phyloP scores from a whole-genome alignment of 2,113 vertebrate genomes.

The Azemiops feae region DNA sequence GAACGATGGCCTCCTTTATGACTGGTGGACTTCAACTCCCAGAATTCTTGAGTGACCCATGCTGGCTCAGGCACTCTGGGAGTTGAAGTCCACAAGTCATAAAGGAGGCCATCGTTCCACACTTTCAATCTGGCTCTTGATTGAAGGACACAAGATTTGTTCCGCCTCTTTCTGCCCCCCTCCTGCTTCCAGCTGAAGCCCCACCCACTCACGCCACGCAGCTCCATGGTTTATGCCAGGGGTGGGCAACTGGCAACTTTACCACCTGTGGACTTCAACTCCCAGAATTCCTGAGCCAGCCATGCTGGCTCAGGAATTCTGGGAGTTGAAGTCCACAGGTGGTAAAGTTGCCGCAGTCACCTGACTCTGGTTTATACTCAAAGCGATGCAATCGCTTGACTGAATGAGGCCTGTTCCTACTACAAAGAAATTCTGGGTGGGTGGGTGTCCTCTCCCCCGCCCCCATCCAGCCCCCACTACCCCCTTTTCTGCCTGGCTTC shows the following conservation, averaged over 20 bases:
- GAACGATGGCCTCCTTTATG: no score
- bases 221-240: background rate
- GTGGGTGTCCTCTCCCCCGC: no score
- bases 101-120: no score
- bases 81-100: no score
- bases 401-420: background rate
- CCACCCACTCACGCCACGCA: background rate
- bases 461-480: background rate
- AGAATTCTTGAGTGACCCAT: no score
- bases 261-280: no score
- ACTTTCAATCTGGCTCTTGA: background rate
- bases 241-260: background rate
- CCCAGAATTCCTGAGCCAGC: no score
- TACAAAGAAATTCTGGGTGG: background rate
- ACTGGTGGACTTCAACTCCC: no score
- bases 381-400: background rate
- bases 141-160: background rate
- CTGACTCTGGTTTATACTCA: background rate
- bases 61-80: no score
- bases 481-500: background rate
- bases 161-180: background rate
- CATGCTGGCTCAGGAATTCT: background rate
- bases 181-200: background rate
- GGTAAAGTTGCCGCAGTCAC: background rate
- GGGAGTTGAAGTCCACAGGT: background rate